These are phyloP conservation scores for Hypomecis atomaria DNA, from an alignment of 2,888 invertebrate species.

Conservation along the genomic window DNA sequence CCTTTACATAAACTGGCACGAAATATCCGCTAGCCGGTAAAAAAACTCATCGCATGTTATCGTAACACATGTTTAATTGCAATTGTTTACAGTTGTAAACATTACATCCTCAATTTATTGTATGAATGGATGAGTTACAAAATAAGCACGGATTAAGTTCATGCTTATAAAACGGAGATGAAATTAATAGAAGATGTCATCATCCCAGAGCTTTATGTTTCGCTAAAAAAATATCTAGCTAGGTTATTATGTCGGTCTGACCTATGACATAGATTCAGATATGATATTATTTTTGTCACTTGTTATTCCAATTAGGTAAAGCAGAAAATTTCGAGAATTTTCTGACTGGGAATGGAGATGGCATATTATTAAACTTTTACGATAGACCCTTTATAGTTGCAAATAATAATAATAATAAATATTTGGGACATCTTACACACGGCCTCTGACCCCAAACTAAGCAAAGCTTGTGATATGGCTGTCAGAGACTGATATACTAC, in stretches of 20 bases:
- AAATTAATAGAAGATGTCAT: constrained; percentile 2
- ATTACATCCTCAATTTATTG: constrained; percentile 23
- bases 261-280: too few relatives aligned
- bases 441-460: too few relatives aligned
- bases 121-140: constrained; percentile 19
- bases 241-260: neutral
- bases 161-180: neutral
- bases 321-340: too few relatives aligned
- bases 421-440: too few relatives aligned
- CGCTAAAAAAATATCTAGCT: neutral
- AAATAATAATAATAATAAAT: too few relatives aligned
- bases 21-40: constrained; percentile 18
- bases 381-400: too few relatives aligned
- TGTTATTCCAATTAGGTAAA: too few relatives aligned
- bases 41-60: constrained; percentile 27
- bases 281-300: too few relatives aligned
- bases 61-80: constrained; percentile 18
- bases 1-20: constrained; percentile 26
- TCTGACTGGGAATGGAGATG: too few relatives aligned
- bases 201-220: neutral
- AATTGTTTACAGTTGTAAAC: constrained; percentile 20
- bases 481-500: too few relatives aligned
- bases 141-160: constrained; percentile 21
- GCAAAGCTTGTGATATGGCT: too few relatives aligned
- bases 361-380: too few relatives aligned